A percentile compares a stretch with the other conserved stretches of the same genome.
Evolutionary conservation across 2,113 vertebrate genomes (phyloP).

Genomic region (Nibea albiflora): DNA sequence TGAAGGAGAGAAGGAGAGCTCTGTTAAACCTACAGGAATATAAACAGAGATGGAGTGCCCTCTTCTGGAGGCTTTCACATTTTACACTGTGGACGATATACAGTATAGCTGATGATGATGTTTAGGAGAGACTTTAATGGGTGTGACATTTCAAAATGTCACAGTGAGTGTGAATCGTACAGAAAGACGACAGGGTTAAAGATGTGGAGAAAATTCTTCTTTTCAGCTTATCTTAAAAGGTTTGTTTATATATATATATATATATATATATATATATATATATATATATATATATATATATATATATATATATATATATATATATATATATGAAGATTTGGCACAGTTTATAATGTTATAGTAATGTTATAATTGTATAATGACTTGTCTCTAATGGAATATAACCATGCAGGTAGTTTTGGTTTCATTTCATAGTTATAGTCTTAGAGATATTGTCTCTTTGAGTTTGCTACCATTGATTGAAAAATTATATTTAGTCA

Average conservation of each 20-base stretch:
- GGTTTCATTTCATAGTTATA: not conserved
- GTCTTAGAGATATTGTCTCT: not conserved
- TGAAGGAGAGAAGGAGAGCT: slow-evolving; percentile 69
- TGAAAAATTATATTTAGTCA: not conserved
- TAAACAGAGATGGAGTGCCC: slow-evolving; percentile 76
- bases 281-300: too few relatives aligned
- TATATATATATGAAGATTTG: too few relatives aligned
- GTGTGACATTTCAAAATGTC: not conserved
- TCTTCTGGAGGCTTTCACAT: slow-evolving; percentile 71
- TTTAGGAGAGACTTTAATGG: not conserved
- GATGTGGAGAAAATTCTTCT: not conserved
- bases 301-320: too few relatives aligned
- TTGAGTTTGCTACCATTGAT: not conserved
- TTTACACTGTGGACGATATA: slow-evolving; percentile 27
- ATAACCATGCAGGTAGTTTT: not conserved
- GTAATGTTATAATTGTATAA: not conserved
- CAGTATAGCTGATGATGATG: not conserved
- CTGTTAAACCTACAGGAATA: slow-evolving; percentile 56
- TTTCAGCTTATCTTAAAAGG: too few relatives aligned
- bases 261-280: too few relatives aligned
- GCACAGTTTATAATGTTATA: not conserved
- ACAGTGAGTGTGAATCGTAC: not conserved
- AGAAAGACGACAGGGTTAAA: not conserved
- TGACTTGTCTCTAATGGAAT: not conserved
- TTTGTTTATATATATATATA: too few relatives aligned